A percentile compares a stretch with the other conserved stretches of the same genome.
phyloP scores from a whole-genome alignment of 1,140 invertebrate species.

The Branchinecta lindahli region DNA sequence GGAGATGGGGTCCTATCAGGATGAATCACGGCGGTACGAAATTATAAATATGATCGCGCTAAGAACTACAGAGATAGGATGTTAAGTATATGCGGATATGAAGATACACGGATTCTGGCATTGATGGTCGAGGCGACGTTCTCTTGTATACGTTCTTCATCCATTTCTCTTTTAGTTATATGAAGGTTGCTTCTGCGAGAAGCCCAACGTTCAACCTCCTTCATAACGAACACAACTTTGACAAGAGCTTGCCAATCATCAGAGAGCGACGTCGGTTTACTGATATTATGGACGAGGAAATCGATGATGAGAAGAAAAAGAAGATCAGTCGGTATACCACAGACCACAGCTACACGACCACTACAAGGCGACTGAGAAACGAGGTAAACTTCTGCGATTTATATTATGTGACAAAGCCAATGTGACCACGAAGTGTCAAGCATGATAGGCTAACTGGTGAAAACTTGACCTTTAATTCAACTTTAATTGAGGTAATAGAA shows the following conservation, averaged over 20 bases:
- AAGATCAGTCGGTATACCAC: conserved; percentile 59
- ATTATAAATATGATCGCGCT: no score
- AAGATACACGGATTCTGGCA: no score
- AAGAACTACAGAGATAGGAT: no score
- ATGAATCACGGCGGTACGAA: no score
- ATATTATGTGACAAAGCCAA: no score
- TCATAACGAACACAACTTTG: conserved; percentile 30
- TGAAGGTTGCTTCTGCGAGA: conserved; percentile 48
- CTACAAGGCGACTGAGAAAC: conserved; percentile 52
- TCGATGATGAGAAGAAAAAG: conserved; percentile 69
- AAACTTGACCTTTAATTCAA: no score
- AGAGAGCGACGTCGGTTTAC: conserved; percentile 76
- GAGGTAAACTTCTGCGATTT: conserved; percentile 42
- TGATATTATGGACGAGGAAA: conserved; percentile 90
- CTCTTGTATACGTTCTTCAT: neutral
- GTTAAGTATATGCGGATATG: no score
- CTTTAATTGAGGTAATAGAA: no score
- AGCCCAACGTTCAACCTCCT: conserved; percentile 39
- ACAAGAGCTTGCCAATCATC: conserved; percentile 48
- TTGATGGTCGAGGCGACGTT: no score
- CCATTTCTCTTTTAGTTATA: conserved; percentile 17
- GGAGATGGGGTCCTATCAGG: no score
- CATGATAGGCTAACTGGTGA: no score
- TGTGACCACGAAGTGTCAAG: no score
- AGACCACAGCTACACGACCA: conserved; percentile 25